Percentiles rank a stretch among this genome's conserved stretches.
Evolutionary conservation across 2,888 invertebrate species (phyloP).

Genomic region (Erebia palarica): DNA sequence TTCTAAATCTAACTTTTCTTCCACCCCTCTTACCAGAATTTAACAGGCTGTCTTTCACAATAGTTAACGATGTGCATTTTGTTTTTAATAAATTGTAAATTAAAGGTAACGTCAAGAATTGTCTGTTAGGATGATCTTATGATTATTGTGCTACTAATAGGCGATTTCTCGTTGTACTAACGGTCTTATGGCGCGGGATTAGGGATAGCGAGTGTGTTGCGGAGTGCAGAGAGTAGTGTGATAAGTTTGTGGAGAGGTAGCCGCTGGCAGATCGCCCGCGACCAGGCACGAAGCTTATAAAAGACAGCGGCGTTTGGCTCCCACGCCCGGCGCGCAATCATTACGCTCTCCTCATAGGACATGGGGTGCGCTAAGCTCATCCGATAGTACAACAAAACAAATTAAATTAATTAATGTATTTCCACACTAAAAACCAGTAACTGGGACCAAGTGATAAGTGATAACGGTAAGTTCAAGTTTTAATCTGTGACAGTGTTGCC

Average conservation of each 20-base stretch:
- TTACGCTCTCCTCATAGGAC: conserved; percentile 78
- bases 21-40: neutral
- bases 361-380: conserved; percentile 79
- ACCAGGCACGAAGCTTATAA: conserved; percentile 78
- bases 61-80: conserved; percentile 38
- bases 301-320: conserved; percentile 70
- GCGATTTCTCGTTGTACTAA: conserved; percentile 39
- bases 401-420: conserved; percentile 51
- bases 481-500: conserved; percentile 61
- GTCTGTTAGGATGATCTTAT: conserved; percentile 38
- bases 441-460: conserved; percentile 81
- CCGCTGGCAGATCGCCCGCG: conserved; percentile 68
- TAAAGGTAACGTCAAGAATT: conserved; percentile 52
- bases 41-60: neutral
- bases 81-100: conserved; percentile 59
- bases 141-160: conserved; percentile 39
- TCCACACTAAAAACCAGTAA: conserved; percentile 55
- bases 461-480: conserved; percentile 74
- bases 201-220: conserved; percentile 36
- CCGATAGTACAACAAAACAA: conserved; percentile 70
- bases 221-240: conserved; percentile 28
- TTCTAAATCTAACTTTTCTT: neutral
- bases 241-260: conserved; percentile 48
- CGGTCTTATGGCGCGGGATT: conserved; percentile 44
- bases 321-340: conserved; percentile 78